phyloP scores from a whole-genome alignment of 92 coral and sea anemone genomes.

The Diadumene lineata region DNA sequence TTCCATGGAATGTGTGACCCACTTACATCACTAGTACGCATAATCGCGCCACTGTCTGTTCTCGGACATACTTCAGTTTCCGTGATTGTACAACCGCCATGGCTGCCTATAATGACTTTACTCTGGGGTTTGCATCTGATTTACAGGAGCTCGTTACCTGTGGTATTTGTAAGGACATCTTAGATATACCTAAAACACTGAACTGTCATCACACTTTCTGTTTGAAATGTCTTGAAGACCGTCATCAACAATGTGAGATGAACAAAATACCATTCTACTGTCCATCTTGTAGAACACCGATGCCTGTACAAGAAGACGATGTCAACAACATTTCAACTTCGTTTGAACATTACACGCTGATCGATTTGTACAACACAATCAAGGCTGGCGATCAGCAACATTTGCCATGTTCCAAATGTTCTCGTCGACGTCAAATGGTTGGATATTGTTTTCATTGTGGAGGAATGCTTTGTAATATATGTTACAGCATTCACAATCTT shows the following conservation, averaged over 20 bases:
- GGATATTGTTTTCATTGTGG: conserved; percentile 19
- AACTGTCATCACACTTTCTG: conserved; percentile 22
- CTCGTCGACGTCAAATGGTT: background rate
- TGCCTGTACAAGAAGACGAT: background rate
- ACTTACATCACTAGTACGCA: no score
- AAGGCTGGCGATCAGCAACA: background rate
- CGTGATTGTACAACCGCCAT: no score
- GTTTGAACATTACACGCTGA: conserved; percentile 2
- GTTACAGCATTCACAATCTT: background rate
- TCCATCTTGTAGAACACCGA: conserved; percentile 8
- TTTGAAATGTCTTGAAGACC: background rate
- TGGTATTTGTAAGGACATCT: background rate
- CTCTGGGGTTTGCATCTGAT: background rate
- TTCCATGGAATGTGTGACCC: no score
- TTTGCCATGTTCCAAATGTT: background rate
- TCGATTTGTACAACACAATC: background rate
- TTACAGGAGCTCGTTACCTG: background rate
- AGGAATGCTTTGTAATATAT: conserved; percentile 12
- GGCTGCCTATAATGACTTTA: background rate
- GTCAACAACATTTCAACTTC: conserved; percentile 10
- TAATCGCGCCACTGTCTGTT: no score
- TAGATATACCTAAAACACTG: background rate
- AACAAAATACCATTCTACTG: background rate
- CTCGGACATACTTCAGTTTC: no score
- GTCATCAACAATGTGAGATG: background rate